These are phyloP conservation scores for Climacteris rufus DNA, from an alignment of 2,113 vertebrate genomes.

Conservation along the genomic window DNA sequence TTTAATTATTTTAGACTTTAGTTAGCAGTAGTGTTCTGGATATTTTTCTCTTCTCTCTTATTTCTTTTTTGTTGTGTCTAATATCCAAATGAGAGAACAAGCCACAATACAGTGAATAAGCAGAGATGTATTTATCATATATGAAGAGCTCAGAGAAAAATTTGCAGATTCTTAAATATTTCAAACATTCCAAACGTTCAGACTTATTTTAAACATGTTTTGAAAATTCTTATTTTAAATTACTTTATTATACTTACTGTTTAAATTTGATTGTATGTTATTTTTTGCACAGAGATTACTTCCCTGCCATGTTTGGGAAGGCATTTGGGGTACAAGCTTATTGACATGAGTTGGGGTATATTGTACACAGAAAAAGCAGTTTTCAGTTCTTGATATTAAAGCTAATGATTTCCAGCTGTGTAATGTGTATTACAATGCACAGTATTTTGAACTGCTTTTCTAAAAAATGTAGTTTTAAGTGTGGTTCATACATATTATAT, in stretches of 20 bases:
- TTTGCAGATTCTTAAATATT: not conserved
- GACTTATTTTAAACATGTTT: not conserved
- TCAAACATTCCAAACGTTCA: not conserved
- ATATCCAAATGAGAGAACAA: not conserved
- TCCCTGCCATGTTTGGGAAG: not conserved
- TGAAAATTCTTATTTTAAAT: not conserved
- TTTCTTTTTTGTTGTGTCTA: not conserved
- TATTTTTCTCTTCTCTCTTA: not conserved
- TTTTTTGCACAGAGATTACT: not conserved
- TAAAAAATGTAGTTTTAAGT: fast-evolving
- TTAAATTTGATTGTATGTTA: not conserved
- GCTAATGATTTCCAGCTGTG: not conserved
- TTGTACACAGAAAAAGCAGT: not conserved
- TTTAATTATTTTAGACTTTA: not conserved
- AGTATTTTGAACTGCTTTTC: not conserved
- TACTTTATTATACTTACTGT: not conserved
- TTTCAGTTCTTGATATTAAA: not conserved
- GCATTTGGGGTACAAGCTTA: not conserved
- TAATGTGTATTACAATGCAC: not conserved
- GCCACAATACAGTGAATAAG: not conserved
- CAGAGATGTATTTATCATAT: not conserved
- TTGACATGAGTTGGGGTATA: not conserved
- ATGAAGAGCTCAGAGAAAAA: not conserved
- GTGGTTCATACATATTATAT: not conserved
- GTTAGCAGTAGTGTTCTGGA: not conserved